A percentile compares a stretch with the other conserved stretches of the same genome.
Conservation (phyloP, 23 tunicate genomes). For the Trididemnum nubilum region DNA sequence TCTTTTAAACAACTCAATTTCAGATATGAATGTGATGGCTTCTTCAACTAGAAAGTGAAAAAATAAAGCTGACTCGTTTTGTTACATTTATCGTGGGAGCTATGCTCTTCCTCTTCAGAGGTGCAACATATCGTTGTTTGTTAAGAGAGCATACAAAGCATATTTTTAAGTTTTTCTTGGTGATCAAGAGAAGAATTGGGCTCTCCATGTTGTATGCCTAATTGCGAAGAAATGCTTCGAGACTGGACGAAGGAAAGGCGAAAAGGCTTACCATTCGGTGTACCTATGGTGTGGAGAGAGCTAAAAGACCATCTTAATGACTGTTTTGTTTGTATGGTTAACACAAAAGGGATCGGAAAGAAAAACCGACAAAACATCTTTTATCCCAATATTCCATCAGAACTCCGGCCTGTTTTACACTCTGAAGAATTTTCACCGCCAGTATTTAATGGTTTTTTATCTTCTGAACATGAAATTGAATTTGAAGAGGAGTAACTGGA, state of each 20-base stretch:
- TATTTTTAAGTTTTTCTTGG: slow-evolving; percentile 4
- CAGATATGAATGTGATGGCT: too few species aligned
- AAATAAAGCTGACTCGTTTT: not conserved
- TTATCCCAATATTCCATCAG: not conserved
- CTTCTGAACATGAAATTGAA: too few species aligned
- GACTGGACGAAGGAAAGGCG: not conserved
- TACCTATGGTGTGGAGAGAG: slow-evolving; percentile 24
- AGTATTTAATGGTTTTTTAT: not conserved
- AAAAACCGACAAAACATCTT: not conserved
- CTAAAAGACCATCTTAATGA: not conserved
- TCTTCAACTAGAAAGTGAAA: too few species aligned
- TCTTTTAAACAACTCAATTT: too few species aligned
- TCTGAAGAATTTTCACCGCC: not conserved
- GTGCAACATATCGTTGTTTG: not conserved
- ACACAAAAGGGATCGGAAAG: slow-evolving; percentile 9
- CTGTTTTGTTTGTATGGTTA: slow-evolving; percentile 14
- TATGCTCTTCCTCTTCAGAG: not conserved
- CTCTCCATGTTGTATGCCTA: not conserved
- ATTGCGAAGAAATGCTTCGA: not conserved
- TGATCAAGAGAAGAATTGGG: slow-evolving; percentile 27
- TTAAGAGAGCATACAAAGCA: slow-evolving; percentile 5
- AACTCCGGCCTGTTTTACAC: not conserved
- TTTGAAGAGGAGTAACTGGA: too few species aligned
- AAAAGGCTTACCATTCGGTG: not conserved
- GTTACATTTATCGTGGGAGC: not conserved